These are phyloP conservation scores for Nasonia longicornis DNA, from an alignment of 1,140 invertebrate genomes.

Conservation along the genomic window DNA sequence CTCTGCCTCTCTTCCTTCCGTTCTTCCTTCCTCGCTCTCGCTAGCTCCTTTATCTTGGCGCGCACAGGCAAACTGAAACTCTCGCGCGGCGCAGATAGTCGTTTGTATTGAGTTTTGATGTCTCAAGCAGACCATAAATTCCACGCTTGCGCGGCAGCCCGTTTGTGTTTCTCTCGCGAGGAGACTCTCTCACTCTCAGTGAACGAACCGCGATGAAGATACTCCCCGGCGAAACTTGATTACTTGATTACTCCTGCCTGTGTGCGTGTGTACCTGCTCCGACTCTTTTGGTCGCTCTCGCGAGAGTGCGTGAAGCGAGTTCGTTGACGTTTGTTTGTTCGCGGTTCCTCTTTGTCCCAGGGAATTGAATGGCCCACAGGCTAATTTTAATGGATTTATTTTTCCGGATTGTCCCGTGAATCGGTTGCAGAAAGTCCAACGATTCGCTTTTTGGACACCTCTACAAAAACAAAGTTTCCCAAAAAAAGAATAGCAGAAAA, in stretches of 20 bases:
- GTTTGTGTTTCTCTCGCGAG: background rate
- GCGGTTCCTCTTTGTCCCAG: too few relatives aligned
- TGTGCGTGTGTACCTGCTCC: background rate
- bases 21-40: background rate
- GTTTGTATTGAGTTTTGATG: constrained; percentile 50
- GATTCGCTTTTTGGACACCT: too few relatives aligned
- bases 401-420: too few relatives aligned
- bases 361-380: too few relatives aligned
- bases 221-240: constrained; percentile 11
- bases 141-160: background rate
- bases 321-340: background rate
- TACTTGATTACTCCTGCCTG: constrained; percentile 16
- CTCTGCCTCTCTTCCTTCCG: background rate
- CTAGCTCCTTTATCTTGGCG: constrained; percentile 19
- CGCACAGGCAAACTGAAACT: constrained; percentile 14
- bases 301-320: too few relatives aligned
- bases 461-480: too few relatives aligned
- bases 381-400: too few relatives aligned
- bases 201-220: constrained; percentile 21
- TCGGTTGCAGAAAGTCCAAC: too few relatives aligned
- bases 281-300: too few relatives aligned
- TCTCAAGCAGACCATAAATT: constrained; percentile 52
- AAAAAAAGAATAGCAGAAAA: too few relatives aligned
- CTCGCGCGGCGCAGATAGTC: constrained; percentile 26
- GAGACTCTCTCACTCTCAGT: background rate